Percentiles rank a stretch among this genome's conserved stretches.
Evolutionary conservation across 2,888 invertebrate genomes (phyloP).

Genomic region (Philaethria dido): DNA sequence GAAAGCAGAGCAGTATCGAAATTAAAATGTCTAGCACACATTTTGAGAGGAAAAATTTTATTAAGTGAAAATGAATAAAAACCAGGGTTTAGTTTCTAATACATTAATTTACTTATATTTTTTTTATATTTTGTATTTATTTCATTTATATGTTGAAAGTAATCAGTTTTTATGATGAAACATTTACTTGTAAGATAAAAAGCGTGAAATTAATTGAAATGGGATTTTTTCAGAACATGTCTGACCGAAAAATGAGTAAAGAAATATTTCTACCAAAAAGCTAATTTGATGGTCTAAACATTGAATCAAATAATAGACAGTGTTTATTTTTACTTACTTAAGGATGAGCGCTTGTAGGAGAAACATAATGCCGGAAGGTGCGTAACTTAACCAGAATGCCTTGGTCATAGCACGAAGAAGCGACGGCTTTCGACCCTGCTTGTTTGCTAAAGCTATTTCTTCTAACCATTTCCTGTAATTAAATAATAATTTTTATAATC

Average conservation of each 20-base stretch:
- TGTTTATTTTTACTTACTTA: slow-evolving; percentile 61
- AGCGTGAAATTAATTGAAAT: too few species aligned
- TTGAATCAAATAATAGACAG: not conserved
- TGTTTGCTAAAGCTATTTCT: slow-evolving; percentile 83
- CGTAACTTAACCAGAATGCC: slow-evolving; percentile 88
- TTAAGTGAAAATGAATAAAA: not conserved
- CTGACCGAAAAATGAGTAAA: too few species aligned
- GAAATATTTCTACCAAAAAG: not conserved
- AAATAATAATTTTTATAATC: slow-evolving; percentile 40
- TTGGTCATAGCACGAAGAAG: slow-evolving; percentile 86
- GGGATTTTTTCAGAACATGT: too few species aligned
- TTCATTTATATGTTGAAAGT: not conserved
- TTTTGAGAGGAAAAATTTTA: not conserved
- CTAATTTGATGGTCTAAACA: not conserved
- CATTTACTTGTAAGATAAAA: not conserved
- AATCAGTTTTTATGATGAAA: not conserved
- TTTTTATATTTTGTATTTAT: not conserved
- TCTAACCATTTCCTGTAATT: slow-evolving; percentile 87
- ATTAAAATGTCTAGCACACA: not conserved
- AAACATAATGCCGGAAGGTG: slow-evolving; percentile 85
- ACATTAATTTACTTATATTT: not conserved
- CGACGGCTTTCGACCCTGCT: slow-evolving; percentile 84
- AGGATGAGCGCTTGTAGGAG: slow-evolving; percentile 82
- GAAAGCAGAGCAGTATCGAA: not conserved
- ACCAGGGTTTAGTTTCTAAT: too few species aligned